A percentile compares a stretch with the other conserved stretches of the same genome.
Conservation (phyloP, 2,797 vertebrate genomes). For the Channa striata region DNA sequence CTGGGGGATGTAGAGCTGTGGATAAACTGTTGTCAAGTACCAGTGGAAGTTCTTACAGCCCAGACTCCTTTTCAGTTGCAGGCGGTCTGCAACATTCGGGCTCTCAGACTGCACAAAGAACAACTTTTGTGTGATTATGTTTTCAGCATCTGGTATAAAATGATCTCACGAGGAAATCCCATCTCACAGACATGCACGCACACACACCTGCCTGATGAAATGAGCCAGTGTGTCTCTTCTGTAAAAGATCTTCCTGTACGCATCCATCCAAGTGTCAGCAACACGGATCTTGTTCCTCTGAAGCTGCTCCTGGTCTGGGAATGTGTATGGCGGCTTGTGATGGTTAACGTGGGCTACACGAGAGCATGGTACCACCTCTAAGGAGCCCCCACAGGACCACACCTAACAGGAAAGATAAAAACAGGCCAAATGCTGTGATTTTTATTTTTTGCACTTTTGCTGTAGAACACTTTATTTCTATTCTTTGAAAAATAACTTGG, state of each 20-base stretch:
- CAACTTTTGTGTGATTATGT: not conserved
- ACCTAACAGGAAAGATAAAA: conserved; percentile 75
- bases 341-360: conserved; percentile 86
- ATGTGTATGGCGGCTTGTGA: conserved; percentile 59
- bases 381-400: conserved; percentile 92
- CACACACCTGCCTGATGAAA: conserved; percentile 84
- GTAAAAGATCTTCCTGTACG: conserved; percentile 90
- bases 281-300: conserved; percentile 88
- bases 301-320: conserved; percentile 80
- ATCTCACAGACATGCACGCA: conserved; percentile 21
- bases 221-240: conserved; percentile 84
- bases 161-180: not conserved
- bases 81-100: conserved; percentile 84
- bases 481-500: too few species aligned
- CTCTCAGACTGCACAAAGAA: conserved; percentile 80
- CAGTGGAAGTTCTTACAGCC: conserved; percentile 89
- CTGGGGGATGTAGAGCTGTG: conserved; percentile 84
- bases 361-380: conserved; percentile 92
- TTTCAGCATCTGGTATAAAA: not conserved
- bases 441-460: not conserved
- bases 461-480: not conserved
- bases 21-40: conserved; percentile 89
- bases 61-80: conserved; percentile 84
- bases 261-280: conserved; percentile 90
- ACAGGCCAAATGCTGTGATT: not conserved